Base-by-base conservation (phyloP, 2,797 vertebrate species). In the Odontamblyopus lacepedii region DNA sequence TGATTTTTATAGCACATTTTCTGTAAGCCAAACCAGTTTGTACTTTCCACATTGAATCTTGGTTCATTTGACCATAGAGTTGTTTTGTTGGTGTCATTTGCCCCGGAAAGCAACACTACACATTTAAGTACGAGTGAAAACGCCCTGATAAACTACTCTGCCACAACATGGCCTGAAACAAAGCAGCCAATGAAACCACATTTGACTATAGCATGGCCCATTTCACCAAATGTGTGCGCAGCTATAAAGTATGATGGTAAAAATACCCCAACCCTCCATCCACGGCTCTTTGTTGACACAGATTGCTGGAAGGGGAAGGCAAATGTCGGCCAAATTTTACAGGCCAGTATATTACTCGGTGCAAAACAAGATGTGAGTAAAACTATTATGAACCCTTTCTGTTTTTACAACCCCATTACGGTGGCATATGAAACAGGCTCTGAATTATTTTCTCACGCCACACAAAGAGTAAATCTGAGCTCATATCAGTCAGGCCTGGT, bases 41-140 rank as follows among this genome's bases (percentile, higher is more conserved):
- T 63, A 26, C 12, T 63, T 63, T 15, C 19, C 12, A 44, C 19
- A 41, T 26, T 63, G 57, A 6, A 29, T 16, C 13, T 13, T 44
- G 38, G 62, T 63, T 41, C 35, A 63, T 63, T 26, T 63, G 62
- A 63, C 35, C 62, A 63, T 63, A 6, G 62, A 44, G n/a, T 11
- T n/a, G 62, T 41, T 63, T 63, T 63, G 62, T 44, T 63, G 41
- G 65, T 53, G 48, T 53, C 96, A 88, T 97, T 97, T 80, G 91
- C 96, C 87, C 78, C 51, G 53, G 41, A 74, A 41, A 63, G 16
- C 27, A 53, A 16, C 59, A 51, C 30, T 16, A 51, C 51, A 65
- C 44, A 38, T 64, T 81, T 87, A 80, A 84, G 79, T 73, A 83
- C 29, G 30, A 51, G 67, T 29, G 53, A 62, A 82, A 83, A 78